Evolutionary conservation across 2,113 vertebrate genomes (phyloP).

Genomic region (Acanthochromis polyacanthus): DNA sequence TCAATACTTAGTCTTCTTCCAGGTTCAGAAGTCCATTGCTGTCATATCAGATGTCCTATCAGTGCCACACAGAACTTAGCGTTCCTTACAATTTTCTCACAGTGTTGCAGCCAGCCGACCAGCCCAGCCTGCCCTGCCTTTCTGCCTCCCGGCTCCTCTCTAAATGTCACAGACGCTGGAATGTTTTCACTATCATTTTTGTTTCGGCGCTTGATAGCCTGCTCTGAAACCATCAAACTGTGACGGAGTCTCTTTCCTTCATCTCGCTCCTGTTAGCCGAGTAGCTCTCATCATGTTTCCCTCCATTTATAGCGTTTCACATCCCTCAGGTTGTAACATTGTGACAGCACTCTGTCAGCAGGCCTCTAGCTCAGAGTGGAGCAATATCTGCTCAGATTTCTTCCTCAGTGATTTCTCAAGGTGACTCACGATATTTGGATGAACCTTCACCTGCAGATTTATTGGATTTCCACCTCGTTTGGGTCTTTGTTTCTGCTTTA

Average conservation of each 20-base stretch:
- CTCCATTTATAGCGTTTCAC: constrained; percentile 11
- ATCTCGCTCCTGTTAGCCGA: constrained; percentile 2
- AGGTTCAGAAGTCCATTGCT: constrained; percentile 2
- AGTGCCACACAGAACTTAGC: constrained; percentile 6
- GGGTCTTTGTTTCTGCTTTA: constrained; percentile 56
- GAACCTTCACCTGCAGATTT: constrained; percentile 45
- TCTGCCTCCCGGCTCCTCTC: constrained; percentile 9
- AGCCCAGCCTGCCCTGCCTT: constrained; percentile 23
- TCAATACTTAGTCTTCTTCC: neutral
- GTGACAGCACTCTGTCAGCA: constrained; percentile 19
- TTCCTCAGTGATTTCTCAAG: constrained; percentile 42
- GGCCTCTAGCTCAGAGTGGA: constrained; percentile 15
- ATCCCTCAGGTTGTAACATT: constrained; percentile 5
- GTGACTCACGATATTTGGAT: constrained; percentile 30
- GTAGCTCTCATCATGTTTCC: constrained; percentile 15
- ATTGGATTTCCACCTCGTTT: constrained; percentile 52
- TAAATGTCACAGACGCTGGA: constrained; percentile 69
- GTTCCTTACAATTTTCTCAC: constrained; percentile 66
- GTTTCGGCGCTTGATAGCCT: constrained; percentile 49
- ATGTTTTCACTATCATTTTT: constrained; percentile 76
- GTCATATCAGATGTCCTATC: constrained; percentile 31
- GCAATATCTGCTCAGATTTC: constrained; percentile 31
- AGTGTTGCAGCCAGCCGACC: constrained; percentile 44
- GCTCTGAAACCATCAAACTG: constrained; percentile 29
- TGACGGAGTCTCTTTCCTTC: constrained; percentile 5